These are phyloP conservation scores for Trogon surrucura DNA, from an alignment of 2,113 vertebrate genomes.

Conservation along the genomic window DNA sequence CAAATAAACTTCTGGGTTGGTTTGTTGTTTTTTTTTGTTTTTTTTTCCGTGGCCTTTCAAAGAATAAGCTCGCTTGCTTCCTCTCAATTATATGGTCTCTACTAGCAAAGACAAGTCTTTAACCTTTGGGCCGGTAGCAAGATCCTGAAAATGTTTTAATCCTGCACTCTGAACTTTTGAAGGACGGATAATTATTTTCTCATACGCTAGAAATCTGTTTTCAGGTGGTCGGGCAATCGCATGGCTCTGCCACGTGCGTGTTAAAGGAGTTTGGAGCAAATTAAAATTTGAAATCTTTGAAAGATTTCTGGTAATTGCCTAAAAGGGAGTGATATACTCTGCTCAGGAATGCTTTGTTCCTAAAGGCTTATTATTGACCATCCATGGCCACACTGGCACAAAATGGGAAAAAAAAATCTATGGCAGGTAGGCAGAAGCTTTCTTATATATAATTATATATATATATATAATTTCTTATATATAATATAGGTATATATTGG, in stretches of 20 bases:
- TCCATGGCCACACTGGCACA: not conserved
- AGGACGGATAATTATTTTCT: conserved; percentile 49
- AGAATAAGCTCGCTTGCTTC: conserved; percentile 67
- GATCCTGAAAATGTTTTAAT: conserved; percentile 73
- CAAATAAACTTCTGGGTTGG: conserved; percentile 66
- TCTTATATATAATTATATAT: too few relatives aligned
- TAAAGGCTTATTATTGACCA: not conserved
- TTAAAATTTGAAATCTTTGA: conserved; percentile 12
- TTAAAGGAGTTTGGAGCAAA: conserved; percentile 11
- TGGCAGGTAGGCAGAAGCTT: not conserved
- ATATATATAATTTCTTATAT: too few relatives aligned
- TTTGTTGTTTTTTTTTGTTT: not conserved
- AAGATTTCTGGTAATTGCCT: conserved; percentile 47
- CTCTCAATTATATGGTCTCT: conserved; percentile 61
- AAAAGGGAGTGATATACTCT: conserved; percentile 25
- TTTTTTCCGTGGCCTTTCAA: conserved; percentile 63
- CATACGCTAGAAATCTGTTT: conserved; percentile 48
- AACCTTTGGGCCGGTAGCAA: conserved; percentile 70
- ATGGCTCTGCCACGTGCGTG: not conserved
- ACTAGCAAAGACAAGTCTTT: conserved; percentile 58
- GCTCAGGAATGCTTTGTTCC: not conserved
- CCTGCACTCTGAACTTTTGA: conserved; percentile 66
- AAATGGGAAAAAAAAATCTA: not conserved
- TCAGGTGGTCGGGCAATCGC: conserved; percentile 62
- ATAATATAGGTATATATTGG: too few relatives aligned